A percentile compares a stretch with the other conserved stretches of the same genome.
Evolutionary conservation across 2,113 vertebrate species (phyloP).

Genomic region (Ceyx margarethae): DNA sequence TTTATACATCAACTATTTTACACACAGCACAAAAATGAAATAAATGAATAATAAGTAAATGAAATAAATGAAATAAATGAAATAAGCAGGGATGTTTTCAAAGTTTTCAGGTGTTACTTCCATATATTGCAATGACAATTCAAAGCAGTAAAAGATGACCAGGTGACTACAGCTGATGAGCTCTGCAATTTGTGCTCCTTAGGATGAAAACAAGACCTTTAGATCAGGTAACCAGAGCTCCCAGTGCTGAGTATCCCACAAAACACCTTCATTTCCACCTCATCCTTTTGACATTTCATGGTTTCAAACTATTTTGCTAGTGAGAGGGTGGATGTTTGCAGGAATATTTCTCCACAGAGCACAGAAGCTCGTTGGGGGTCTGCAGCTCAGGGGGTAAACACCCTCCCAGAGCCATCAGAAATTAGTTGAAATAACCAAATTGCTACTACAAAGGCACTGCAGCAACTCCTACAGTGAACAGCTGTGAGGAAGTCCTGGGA

Average conservation of each 20-base stretch:
- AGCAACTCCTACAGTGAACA: neutral
- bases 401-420: neutral
- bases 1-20: neutral
- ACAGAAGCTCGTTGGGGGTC: neutral
- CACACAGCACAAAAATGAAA: neutral
- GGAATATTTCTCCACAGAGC: neutral
- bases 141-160: neutral
- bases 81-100: neutral
- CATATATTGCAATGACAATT: neutral
- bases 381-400: neutral
- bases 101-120: neutral
- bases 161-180: neutral
- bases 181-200: neutral
- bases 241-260: neutral
- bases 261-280: neutral
- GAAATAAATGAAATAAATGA: neutral
- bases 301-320: neutral
- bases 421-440: neutral
- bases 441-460: neutral
- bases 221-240: neutral
- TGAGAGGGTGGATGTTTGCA: neutral
- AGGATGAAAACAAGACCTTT: neutral
- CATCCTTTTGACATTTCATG: neutral
- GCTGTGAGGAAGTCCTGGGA: neutral
- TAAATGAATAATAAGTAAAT: no score